phyloP scores from a whole-genome alignment of 2,113 vertebrate genomes.

The Tragelaphus buxtoni region DNA sequence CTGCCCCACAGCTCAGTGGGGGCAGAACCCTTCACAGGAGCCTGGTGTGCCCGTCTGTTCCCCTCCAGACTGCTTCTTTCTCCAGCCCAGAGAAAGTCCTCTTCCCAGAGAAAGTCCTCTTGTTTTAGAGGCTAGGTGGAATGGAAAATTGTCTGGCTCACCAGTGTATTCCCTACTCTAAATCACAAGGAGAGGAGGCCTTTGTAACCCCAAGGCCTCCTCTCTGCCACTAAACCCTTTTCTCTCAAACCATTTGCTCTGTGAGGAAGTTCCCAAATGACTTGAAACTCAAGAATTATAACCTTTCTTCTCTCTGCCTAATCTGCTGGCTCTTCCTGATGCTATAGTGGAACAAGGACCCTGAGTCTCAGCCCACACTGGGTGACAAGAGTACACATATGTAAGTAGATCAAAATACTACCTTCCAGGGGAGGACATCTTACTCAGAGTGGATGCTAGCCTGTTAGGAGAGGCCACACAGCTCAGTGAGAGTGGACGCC shows the following conservation, averaged over 20 bases:
- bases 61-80: background rate
- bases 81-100: background rate
- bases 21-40: background rate
- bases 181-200: background rate
- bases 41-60: background rate
- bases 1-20: background rate
- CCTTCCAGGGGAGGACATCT: background rate
- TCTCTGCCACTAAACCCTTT: background rate
- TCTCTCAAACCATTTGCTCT: background rate
- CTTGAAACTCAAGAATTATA: background rate
- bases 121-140: background rate
- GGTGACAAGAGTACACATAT: background rate
- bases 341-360: no score
- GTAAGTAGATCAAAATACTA: background rate
- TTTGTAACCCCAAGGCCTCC: background rate
- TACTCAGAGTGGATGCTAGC: background rate
- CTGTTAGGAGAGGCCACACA: background rate
- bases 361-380: background rate
- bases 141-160: background rate
- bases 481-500: background rate
- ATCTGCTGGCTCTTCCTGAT: background rate
- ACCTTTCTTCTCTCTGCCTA: background rate
- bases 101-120: background rate
- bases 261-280: background rate
- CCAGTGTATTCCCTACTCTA: background rate